Conservation (phyloP, 2,113 vertebrate species). For the Bos indicus region DNA sequence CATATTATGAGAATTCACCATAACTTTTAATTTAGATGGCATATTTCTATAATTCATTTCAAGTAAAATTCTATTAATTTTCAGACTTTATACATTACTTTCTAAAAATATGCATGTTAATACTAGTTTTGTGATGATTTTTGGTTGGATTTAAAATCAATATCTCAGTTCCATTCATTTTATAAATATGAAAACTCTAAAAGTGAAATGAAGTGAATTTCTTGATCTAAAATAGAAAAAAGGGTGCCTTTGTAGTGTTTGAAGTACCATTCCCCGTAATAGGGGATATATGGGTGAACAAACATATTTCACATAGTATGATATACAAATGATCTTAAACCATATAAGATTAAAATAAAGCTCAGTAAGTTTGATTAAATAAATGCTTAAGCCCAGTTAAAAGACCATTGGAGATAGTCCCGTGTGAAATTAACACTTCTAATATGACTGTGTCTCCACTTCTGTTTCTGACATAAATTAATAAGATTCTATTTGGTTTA, state of each 20-base stretch:
- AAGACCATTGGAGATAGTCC: slow-evolving; percentile 55
- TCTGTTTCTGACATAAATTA: slow-evolving; percentile 73
- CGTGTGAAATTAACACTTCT: slow-evolving; percentile 65
- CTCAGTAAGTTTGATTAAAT: slow-evolving; percentile 48
- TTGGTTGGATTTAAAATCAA: not conserved
- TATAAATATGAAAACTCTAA: not conserved
- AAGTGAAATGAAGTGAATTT: not conserved
- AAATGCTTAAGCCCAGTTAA: slow-evolving; percentile 49
- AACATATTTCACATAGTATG: not conserved
- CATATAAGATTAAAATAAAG: not conserved
- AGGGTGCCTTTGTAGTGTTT: not conserved
- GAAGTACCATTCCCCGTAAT: not conserved
- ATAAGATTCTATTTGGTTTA: slow-evolving; percentile 67
- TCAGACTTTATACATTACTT: not conserved
- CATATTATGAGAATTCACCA: not conserved
- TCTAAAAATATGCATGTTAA: not conserved
- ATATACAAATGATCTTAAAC: slow-evolving; percentile 31
- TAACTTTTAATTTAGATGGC: not conserved
- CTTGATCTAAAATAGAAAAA: not conserved
- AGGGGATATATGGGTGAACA: not conserved
- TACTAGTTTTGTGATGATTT: not conserved
- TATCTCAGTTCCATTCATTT: not conserved
- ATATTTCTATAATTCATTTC: not conserved
- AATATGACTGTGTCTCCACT: slow-evolving; percentile 65
- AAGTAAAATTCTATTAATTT: not conserved